A percentile compares a stretch with the other conserved stretches of the same genome.
Conservation (phyloP, 2,888 invertebrate genomes). For the Orthonevra nobilis region DNA sequence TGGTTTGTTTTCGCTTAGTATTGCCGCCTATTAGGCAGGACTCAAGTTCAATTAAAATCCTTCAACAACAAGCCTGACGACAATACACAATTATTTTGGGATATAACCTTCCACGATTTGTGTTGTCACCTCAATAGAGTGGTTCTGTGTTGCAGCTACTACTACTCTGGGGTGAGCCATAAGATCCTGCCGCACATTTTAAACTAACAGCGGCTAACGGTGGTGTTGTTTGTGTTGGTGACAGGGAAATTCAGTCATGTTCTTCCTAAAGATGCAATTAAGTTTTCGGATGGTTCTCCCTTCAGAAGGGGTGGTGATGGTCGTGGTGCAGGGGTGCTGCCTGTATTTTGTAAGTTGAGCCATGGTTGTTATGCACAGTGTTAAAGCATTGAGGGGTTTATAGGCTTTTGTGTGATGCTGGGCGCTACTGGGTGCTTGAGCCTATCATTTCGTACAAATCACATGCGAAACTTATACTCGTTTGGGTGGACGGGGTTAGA, state of each 20-base stretch:
- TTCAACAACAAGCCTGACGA: constrained; percentile 59
- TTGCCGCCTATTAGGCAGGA: constrained; percentile 42
- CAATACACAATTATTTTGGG: constrained; percentile 60
- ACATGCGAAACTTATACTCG: constrained; percentile 2
- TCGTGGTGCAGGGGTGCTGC: constrained; percentile 16
- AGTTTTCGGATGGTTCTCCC: constrained; percentile 41
- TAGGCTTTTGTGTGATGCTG: constrained; percentile 28
- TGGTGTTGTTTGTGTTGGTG: constrained; percentile 33
- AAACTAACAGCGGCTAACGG: constrained; percentile 66
- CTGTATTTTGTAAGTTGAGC: no score
- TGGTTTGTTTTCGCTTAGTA: not conserved
- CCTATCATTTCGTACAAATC: constrained; percentile 51
- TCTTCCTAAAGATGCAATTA: constrained; percentile 66
- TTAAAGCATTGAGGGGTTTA: constrained; percentile 49
- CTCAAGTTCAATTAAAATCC: constrained; percentile 69
- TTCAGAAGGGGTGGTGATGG: constrained; percentile 29
- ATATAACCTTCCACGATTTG: constrained; percentile 54
- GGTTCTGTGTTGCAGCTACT: constrained; percentile 5
- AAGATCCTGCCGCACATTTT: constrained; percentile 68
- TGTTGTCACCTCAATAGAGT: constrained; percentile 21
- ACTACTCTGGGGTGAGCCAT: constrained; percentile 65
- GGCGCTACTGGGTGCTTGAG: constrained; percentile 52
- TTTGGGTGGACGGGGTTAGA: constrained; percentile 4
- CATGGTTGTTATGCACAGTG: constrained; percentile 37
- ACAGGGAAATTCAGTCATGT: not conserved